These are phyloP conservation scores for Gracilinanus agilis DNA, from an alignment of 2,113 vertebrate species.

Conservation along the genomic window DNA sequence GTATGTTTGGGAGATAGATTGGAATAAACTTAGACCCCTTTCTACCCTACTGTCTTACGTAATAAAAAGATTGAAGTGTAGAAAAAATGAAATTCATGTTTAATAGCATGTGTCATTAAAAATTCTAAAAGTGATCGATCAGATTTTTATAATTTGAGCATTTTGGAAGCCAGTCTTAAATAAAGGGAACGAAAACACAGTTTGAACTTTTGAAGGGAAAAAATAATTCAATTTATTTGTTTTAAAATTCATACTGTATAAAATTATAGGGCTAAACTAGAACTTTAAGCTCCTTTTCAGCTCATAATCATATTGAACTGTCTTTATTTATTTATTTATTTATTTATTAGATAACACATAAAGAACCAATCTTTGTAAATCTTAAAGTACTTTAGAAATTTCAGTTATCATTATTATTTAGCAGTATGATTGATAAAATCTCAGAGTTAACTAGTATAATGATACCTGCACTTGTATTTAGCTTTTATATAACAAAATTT, in stretches of 20 bases:
- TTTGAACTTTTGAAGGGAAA: neutral
- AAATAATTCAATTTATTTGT: neutral
- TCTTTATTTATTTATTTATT: neutral
- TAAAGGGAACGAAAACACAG: neutral
- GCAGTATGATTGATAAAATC: neutral
- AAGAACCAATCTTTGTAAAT: neutral
- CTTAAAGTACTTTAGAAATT: neutral
- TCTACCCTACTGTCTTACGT: too few species aligned
- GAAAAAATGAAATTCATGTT: neutral
- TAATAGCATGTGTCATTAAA: neutral
- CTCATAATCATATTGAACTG: neutral
- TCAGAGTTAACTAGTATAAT: neutral
- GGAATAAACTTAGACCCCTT: too few species aligned
- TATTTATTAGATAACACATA: neutral
- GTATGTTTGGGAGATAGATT: too few species aligned
- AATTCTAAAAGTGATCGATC: neutral
- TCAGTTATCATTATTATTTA: neutral
- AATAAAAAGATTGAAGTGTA: neutral
- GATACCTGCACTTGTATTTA: neutral
- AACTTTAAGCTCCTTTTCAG: neutral
- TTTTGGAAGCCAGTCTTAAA: constrained; percentile 10
- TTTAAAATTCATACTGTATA: neutral
- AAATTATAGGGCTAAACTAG: neutral
- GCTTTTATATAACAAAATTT: neutral
- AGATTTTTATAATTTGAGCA: neutral